Evolutionary conservation across 2,888 invertebrate genomes (phyloP), one percentile per base, ranked within the genome.

Genomic region (Cheiracanthium punctorium): DNA sequence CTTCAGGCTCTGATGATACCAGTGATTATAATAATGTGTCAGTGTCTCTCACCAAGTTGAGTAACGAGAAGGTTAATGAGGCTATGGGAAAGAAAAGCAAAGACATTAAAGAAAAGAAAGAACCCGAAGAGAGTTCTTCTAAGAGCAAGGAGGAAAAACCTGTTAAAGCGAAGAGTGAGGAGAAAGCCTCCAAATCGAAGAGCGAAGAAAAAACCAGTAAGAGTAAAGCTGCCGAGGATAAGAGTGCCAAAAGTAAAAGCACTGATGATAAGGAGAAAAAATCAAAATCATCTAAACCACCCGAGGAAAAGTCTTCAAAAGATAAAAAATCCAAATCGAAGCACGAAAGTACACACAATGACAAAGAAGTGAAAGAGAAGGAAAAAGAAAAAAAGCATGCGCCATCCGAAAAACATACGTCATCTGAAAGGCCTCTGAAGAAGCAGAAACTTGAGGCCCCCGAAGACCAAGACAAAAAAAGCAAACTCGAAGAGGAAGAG

Each of bases 1-100:
- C 7, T 14, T 52, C 48, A 5, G 12, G 10, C 14, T 2, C 33
- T 8, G 12, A 17, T 1, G 29, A 33, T 48, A 10, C 20, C 12
- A 28, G 29, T 8, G 82, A 77, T 65, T 72, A 65, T 28, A 82
- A 65, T 52, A 77, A 77, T 32, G 77, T 82, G 0, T 82, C 82
- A 10, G 82, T 82, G 10, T 82, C 82, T 5, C 24, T 77, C 17
- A 72, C 67, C 1, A 82, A 82, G 65, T 33, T 80, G 0, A 73
- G 73, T n/a, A 52, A 85, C 69, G 69, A 85, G 70, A 85, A 43
- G n/a, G 74, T 20, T 29, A 69, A 69, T n/a, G 79, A 80, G 17
- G 80, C 79, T n/a, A 74, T 79, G 70, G 20, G 65, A 10, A 43
- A 69, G 24, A 82, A 64, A 30, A n/a, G 32, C 10, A 67, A 74